A percentile compares a stretch with the other conserved stretches of the same genome.
These are phyloP conservation scores for Propithecus coquereli DNA, from an alignment of 2,113 vertebrate species.

Conservation along the genomic window DNA sequence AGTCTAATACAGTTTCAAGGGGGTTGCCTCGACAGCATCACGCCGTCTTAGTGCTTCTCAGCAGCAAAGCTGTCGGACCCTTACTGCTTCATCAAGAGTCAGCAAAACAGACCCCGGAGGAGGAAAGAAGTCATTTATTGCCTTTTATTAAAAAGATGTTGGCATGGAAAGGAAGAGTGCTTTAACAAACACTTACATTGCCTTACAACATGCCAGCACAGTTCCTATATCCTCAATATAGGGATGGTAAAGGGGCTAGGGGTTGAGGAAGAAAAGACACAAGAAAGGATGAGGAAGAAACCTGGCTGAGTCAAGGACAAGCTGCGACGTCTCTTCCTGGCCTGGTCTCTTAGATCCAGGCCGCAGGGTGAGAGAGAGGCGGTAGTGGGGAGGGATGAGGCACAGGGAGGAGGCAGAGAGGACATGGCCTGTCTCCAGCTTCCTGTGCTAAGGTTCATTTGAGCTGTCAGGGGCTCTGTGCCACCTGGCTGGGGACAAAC, in stretches of 20 bases:
- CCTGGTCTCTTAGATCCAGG: not conserved
- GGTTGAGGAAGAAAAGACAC: not conserved
- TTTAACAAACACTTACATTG: not conserved
- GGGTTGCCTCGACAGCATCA: not conserved
- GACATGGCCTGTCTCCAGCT: not conserved
- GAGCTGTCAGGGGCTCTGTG: not conserved
- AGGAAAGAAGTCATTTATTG: not conserved
- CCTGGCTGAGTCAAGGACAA: not conserved
- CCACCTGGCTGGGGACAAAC: not conserved
- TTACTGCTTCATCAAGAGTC: not conserved
- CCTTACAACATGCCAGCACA: not conserved
- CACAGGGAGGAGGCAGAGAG: not conserved
- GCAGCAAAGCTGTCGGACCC: not conserved
- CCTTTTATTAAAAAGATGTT: not conserved
- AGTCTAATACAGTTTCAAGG: not conserved
- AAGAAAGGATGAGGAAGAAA: not conserved
- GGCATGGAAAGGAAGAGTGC: not conserved
- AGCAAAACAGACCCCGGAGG: not conserved
- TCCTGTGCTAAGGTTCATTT: not conserved
- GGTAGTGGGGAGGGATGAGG: accelerated
- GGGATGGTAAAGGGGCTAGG: not conserved
- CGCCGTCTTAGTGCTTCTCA: not conserved
- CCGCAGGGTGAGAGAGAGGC: not conserved
- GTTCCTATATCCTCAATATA: not conserved
- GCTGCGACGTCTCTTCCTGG: not conserved